Base-by-base conservation (phyloP, 2,888 invertebrate genomes). In the Melitaea athalia region DNA sequence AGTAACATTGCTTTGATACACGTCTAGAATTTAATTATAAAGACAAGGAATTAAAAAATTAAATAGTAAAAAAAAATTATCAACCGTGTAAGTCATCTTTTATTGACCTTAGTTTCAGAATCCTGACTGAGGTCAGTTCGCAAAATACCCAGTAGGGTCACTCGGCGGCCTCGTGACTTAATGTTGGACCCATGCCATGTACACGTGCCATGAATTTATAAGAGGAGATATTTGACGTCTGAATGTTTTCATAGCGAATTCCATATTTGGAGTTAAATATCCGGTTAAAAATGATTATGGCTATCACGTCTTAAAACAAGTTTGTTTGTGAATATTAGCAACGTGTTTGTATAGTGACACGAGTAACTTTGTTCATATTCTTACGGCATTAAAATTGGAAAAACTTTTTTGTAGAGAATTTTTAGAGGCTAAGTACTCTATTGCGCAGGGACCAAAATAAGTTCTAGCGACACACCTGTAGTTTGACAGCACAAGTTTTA, bases 91-190 rank as follows among this genome's bases (percentile, higher is more conserved):
- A 71, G 72, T 67, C 60, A 57, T 67, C 55, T 47, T 60, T 71
- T 70, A 73, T 73, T 74, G 73, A 71, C 72, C 63, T 63, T 52
- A 49, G 72, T 70, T 75, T 75, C 76, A 75, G 76, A 77, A 76
- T 75, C 73, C 75, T 75, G 64, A 53, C 68, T 69, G 64, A 73
- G 73, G 71, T 68, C 69, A 63, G 12, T 69, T 62, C 72, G 70
- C 72, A 71, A 63, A 72, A 71, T 63, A 66, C 65, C 68, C 70
- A 65, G 67, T 72, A 75, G 74, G 75, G 73, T 74, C 76, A 72
- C 50, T 60, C 38, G 31, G 15, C 67, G 67, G 72, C 75, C 73
- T 76, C 74, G 69, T 52, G 62, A 33, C 42, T 64, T 65, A 38
- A 38, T 65, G 69, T 72, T 72, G 72, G 69, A 73, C 67, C 69